phyloP scores from a whole-genome alignment of 2,888 invertebrate genomes.

The Vesta saturnalis region DNA sequence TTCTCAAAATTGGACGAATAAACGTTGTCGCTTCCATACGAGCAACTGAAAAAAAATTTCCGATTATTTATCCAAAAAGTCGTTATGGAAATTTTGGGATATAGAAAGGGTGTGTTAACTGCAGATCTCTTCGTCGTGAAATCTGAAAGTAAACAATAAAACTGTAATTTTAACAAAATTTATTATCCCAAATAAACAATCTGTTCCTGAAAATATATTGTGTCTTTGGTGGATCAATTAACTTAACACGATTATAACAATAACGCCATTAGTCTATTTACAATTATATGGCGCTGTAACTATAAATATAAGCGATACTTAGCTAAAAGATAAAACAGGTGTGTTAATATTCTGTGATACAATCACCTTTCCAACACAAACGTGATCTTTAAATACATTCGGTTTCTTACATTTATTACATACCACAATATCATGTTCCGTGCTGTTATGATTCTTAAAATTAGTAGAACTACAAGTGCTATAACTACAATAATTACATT shows the following conservation, averaged over 20 bases:
- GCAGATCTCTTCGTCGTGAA: too few relatives aligned
- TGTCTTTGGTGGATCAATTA: too few relatives aligned
- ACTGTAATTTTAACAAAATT: not conserved
- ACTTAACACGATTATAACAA: not conserved
- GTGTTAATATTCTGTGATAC: too few relatives aligned
- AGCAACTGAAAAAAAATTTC: conserved; percentile 48
- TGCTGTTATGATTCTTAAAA: not conserved
- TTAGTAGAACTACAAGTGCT: conserved; percentile 1
- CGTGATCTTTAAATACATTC: conserved; percentile 3
- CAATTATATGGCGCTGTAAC: not conserved
- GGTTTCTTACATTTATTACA: not conserved
- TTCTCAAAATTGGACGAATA: conserved; percentile 40
- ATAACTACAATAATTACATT: not conserved
- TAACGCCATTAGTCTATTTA: not conserved
- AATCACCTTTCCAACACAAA: too few relatives aligned
- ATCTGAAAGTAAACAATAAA: not conserved
- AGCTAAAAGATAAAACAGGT: too few relatives aligned
- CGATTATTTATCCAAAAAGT: not conserved
- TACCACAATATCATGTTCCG: not conserved
- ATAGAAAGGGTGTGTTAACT: not conserved
- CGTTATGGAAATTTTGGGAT: too few relatives aligned
- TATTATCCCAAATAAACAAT: not conserved
- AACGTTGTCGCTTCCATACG: conserved; percentile 46
- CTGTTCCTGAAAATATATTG: too few relatives aligned
- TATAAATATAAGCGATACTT: too few relatives aligned